Base-by-base conservation (phyloP, 2,888 invertebrate genomes). In the Magallana nippona region DNA sequence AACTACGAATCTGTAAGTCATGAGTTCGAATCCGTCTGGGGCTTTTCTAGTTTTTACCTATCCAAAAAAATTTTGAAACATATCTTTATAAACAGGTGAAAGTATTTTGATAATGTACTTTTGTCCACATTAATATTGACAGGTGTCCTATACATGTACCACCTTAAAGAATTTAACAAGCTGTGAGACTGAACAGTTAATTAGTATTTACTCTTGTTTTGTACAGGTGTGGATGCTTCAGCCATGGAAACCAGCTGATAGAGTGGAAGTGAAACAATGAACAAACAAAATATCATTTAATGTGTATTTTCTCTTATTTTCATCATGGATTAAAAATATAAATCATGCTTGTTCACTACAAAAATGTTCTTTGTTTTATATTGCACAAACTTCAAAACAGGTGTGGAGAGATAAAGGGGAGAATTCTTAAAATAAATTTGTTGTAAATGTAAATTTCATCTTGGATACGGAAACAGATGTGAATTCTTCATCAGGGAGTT, bases 221-320 rank as follows among this genome's bases (percentile, higher is more conserved):
- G 2, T 78, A n/a, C 55, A 78, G 78, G 78, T 55, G 56, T 62
- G 1, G 81, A 81, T 58, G 22, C 60, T 2, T 32, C 62, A 55
- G 44, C 81, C 22, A 81, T 81, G 81, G 81, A 81, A 55, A 81
- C 81, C 62, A 81, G 81, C 81, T 81, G 81, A 81, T 81, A 55
- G 32, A 27, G 22, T 22, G 22, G 10, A 15, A 27, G 71, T 10
- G 71, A 71, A n/a, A 32, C 71, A 15, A 27, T 71, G 71, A 71
- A 71, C 71, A 71, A 22, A 71, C 22, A 60, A n/a, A n/a, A n/a
- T n/a, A 11, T 71, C 71, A 71, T 71, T 71, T 71, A 11, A 15
- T 71, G 71, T 71, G 22, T 44, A 27, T 71, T 10, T 71, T 32
- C 22, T 32, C 71, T 15, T 71, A 32, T 71, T 27, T 71, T 71